A percentile compares a stretch with the other conserved stretches of the same genome.
Evolutionary conservation across 2,888 invertebrate genomes (phyloP).

Genomic region (Pachycephus smyrnensis): DNA sequence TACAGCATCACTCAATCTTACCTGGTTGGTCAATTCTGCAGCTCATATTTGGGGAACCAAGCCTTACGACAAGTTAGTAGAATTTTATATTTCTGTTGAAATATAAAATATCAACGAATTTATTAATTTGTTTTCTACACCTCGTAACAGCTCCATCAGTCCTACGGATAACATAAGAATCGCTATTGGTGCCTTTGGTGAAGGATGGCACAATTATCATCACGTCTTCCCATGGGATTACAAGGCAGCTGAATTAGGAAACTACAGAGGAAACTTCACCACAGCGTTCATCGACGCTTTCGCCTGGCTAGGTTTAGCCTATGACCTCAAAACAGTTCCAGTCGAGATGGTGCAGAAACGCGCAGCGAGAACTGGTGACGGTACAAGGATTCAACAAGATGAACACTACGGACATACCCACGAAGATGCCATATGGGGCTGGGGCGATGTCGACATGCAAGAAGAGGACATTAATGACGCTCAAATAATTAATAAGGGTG

Average conservation of each 20-base stretch:
- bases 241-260: conserved; percentile 79
- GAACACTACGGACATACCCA: conserved; percentile 66
- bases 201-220: conserved; percentile 92
- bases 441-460: conserved; percentile 83
- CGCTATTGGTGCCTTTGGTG: conserved; percentile 77
- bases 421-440: conserved; percentile 78
- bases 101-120: conserved; percentile 2
- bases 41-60: conserved; percentile 93
- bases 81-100: conserved; percentile 10
- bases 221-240: conserved; percentile 90
- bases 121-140: conserved; percentile 1
- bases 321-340: conserved; percentile 85
- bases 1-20: conserved; percentile 81
- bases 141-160: conserved; percentile 70
- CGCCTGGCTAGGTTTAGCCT: conserved; percentile 82
- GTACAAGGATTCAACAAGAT: conserved; percentile 68
- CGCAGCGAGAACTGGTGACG: conserved; percentile 80
- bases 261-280: conserved; percentile 74
- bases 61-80: conserved; percentile 86
- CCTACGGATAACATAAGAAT: conserved; percentile 79
- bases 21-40: conserved; percentile 94
- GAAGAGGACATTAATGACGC: conserved; percentile 74
- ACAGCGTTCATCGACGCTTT: conserved; percentile 77
- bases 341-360: conserved; percentile 78
- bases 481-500: conserved; percentile 55